A percentile compares a stretch with the other conserved stretches of the same genome.
Conservation (phyloP, 2,113 vertebrate species). For the Sphyrna mokarran region DNA sequence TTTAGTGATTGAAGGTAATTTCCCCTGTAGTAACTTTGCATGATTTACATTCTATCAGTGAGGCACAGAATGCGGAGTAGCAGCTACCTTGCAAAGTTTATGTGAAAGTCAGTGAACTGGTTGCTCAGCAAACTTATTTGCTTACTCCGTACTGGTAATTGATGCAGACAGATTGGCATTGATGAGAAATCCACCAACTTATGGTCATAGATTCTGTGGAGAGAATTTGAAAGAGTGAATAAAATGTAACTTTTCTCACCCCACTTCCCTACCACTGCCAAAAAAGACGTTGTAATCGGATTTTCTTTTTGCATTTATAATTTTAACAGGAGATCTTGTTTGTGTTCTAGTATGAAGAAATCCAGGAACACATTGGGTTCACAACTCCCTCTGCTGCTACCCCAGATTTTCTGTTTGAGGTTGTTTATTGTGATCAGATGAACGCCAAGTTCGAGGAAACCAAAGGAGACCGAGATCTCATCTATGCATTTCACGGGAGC, state of each 20-base stretch:
- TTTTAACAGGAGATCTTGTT: not conserved
- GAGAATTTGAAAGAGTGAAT: not conserved
- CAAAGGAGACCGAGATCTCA: conserved; percentile 71
- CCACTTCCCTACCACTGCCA: not conserved
- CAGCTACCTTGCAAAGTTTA: not conserved
- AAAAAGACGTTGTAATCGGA: not conserved
- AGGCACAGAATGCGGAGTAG: not conserved
- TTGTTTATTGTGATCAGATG: conserved; percentile 77
- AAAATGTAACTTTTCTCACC: not conserved
- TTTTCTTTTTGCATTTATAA: not conserved
- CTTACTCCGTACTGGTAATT: not conserved
- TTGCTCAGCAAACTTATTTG: not conserved
- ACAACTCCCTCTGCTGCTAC: conserved; percentile 60
- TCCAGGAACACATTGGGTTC: conserved; percentile 70
- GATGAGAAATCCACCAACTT: not conserved
- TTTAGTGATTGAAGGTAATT: not conserved
- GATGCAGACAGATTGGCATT: not conserved
- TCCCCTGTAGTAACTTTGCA: not conserved
- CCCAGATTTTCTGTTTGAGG: conserved; percentile 90
- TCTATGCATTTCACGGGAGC: conserved; percentile 94
- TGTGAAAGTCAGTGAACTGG: not conserved
- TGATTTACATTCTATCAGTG: not conserved
- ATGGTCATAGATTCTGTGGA: not conserved
- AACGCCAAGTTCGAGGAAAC: conserved; percentile 79
- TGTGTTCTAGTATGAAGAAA: conserved; percentile 71